Evolutionary conservation across 2,888 invertebrate genomes (phyloP).

Genomic region (Nymphalis c-album): DNA sequence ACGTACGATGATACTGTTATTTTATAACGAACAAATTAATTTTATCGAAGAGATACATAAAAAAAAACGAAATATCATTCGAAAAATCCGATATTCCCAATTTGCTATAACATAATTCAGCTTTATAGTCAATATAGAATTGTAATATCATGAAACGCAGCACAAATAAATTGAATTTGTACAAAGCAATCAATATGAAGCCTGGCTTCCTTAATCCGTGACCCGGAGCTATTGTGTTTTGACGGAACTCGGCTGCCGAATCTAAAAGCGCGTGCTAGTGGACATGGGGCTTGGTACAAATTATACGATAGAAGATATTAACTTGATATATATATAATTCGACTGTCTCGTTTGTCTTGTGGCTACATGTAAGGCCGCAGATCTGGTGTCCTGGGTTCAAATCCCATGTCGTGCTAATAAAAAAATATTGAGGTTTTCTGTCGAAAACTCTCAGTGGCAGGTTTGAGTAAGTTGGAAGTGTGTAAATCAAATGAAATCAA

Average conservation of each 20-base stretch:
- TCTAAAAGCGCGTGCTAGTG: slow-evolving; percentile 47
- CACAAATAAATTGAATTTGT: slow-evolving; percentile 56
- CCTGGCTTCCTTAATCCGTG: slow-evolving; percentile 61
- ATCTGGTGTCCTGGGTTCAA: too few relatives aligned
- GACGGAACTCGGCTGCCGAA: slow-evolving; percentile 58
- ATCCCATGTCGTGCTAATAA: too few relatives aligned
- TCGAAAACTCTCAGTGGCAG: too few relatives aligned
- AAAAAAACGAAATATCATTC: not conserved
- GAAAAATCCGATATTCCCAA: slow-evolving; percentile 16
- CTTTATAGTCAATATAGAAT: slow-evolving; percentile 32
- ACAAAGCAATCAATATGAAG: slow-evolving; percentile 63
- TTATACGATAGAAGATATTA: slow-evolving; percentile 8
- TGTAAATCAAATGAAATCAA: too few relatives aligned
- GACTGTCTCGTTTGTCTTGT: too few relatives aligned
- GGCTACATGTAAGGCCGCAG: too few relatives aligned
- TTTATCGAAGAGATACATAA: not conserved
- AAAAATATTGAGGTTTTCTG: too few relatives aligned
- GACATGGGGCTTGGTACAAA: slow-evolving; percentile 32
- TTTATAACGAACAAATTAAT: slow-evolving; percentile 13
- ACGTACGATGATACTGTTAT: not conserved
- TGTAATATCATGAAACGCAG: slow-evolving; percentile 31
- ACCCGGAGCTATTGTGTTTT: slow-evolving; percentile 63
- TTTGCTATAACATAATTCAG: slow-evolving; percentile 18
- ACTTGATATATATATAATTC: too few relatives aligned
- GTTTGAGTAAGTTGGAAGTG: too few relatives aligned